These are phyloP conservation scores for Caenorhabditis panamensis DNA, from an alignment of 2,888 invertebrate species.

Conservation along the genomic window DNA sequence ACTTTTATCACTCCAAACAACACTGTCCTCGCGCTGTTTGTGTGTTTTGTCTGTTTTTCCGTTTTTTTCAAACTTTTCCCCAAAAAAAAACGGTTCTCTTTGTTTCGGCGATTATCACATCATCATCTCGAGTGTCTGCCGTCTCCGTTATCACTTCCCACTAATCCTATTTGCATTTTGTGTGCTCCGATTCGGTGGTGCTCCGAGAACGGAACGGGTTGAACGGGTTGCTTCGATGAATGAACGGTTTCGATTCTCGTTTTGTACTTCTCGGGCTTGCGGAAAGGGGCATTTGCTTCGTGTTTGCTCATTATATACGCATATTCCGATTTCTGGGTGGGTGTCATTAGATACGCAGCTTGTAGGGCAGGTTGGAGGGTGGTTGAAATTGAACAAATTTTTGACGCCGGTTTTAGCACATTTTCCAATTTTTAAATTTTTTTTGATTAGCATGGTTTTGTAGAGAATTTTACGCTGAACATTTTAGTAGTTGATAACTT, in stretches of 20 bases:
- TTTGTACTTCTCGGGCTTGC: not conserved
- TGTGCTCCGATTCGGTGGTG: not conserved
- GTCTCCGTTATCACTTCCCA: not conserved
- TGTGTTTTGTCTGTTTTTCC: not conserved
- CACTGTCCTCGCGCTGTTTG: not conserved
- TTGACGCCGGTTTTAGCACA: no score
- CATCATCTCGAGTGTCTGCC: conserved; percentile 2
- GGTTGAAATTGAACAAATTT: no score
- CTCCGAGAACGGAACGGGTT: not conserved
- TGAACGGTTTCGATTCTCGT: not conserved
- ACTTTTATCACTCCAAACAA: not conserved
- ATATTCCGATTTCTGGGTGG: not conserved
- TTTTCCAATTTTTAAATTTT: no score
- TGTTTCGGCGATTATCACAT: not conserved
- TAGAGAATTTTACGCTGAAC: conserved; percentile 2
- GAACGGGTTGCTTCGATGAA: no score
- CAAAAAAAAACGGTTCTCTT: not conserved
- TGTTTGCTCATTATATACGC: conserved; percentile 3
- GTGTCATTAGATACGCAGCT: no score
- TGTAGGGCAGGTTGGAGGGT: no score
- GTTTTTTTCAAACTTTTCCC: not conserved
- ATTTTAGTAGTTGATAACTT: conserved; percentile 8
- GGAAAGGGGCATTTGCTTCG: not conserved
- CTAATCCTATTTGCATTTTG: conserved; percentile 24
- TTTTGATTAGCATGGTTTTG: not conserved